Conservation (phyloP, 30 jellyfish, hydroid and myxozoan genomes). For the Turritopsis rubra region DNA sequence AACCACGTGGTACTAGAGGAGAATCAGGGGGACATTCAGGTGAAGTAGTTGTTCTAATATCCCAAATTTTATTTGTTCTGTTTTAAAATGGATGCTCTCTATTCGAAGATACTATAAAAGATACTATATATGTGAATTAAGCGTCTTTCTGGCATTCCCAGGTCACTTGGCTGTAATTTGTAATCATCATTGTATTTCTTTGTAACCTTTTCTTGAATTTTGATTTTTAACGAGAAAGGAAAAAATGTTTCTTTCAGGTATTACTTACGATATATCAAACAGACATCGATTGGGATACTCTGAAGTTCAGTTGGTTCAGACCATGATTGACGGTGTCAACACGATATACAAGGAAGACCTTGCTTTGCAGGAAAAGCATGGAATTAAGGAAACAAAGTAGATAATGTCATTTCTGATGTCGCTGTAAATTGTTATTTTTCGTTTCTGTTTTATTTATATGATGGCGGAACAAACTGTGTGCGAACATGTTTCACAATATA, state of each 20-base stretch:
- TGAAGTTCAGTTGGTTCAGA: constrained; percentile 15
- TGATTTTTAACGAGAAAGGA: background rate
- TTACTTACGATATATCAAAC: constrained; percentile 23
- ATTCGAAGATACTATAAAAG: no score
- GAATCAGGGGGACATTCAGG: constrained; percentile 19
- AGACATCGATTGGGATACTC: constrained; percentile 17
- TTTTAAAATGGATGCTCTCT: no score
- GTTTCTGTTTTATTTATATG: background rate
- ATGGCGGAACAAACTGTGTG: no score
- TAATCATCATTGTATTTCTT: background rate
- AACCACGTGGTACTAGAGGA: constrained; percentile 28
- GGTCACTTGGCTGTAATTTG: no score
- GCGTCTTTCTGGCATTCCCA: no score
- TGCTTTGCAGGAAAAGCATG: background rate
- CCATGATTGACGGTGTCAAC: constrained; percentile 28
- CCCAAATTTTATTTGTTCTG: no score
- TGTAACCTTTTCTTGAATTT: background rate
- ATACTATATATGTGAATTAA: no score
- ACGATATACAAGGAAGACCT: constrained; percentile 3
- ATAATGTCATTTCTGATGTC: background rate
- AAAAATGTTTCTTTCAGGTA: background rate
- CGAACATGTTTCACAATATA: no score
- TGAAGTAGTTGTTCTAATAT: no score
- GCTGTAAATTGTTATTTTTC: background rate
- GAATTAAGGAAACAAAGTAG: background rate